A percentile compares a stretch with the other conserved stretches of the same genome.
Evolutionary conservation across 1,140 invertebrate species (phyloP).

Genomic region (Thalassaphorura encarpata): DNA sequence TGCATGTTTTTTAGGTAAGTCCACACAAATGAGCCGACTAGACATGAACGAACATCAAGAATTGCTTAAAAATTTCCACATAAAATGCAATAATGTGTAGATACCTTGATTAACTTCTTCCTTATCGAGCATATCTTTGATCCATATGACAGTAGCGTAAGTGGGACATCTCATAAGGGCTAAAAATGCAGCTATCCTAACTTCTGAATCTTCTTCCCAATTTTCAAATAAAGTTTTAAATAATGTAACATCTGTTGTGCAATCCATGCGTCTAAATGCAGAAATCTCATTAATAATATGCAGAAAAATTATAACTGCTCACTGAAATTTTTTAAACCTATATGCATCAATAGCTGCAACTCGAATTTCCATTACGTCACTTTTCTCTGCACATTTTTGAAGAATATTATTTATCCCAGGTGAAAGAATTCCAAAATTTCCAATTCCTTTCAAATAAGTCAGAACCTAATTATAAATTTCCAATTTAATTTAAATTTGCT

Average conservation of each 20-base stretch:
- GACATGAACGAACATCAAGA: slow-evolving; percentile 30
- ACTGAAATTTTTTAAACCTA: slow-evolving; percentile 39
- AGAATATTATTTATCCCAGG: slow-evolving; percentile 47
- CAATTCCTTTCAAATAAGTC: slow-evolving; percentile 71
- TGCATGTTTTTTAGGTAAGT: slow-evolving; percentile 77
- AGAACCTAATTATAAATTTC: slow-evolving; percentile 47
- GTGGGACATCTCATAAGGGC: slow-evolving; percentile 81
- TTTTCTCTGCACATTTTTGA: slow-evolving; percentile 48
- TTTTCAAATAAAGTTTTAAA: slow-evolving; percentile 62
- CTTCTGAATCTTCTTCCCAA: slow-evolving; percentile 60
- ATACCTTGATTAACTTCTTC: slow-evolving; percentile 83
- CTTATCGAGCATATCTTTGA: slow-evolving; percentile 56
- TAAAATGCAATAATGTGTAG: background rate
- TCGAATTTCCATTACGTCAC: slow-evolving; percentile 49
- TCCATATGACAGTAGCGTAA: slow-evolving; percentile 56
- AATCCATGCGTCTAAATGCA: slow-evolving; percentile 35
- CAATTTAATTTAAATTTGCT: background rate
- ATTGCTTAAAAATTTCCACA: slow-evolving; percentile 3
- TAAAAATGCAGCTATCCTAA: slow-evolving; percentile 76
- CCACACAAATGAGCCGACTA: slow-evolving; percentile 88
- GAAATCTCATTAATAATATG: background rate
- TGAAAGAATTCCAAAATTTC: slow-evolving; percentile 69
- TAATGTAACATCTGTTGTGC: slow-evolving; percentile 15
- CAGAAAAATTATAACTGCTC: background rate
- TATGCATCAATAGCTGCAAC: slow-evolving; percentile 62